Evolutionary conservation across 2,797 vertebrate species (phyloP), one percentile per base, ranked within the genome.

Genomic region (Benthosema pterotum): DNA sequence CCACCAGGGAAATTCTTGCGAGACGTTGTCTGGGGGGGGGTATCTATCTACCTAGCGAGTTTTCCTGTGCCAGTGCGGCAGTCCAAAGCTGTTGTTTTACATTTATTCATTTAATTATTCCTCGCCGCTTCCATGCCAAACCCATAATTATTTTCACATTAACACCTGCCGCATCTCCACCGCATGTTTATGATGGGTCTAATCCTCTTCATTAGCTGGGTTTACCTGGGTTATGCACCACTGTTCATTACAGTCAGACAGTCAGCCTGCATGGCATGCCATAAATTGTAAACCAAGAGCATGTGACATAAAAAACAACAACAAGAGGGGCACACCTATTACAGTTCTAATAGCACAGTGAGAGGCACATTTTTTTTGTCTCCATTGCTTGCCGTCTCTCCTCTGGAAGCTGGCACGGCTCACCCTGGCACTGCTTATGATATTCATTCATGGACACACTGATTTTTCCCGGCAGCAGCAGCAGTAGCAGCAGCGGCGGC

Each of bases 61-160:
- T 72, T 69, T n/a, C n/a, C 61, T 48, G 74, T 89, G 90, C 87
- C 90, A 91, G 70, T 76, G 79, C 81, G 86, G 87, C 82, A 81
- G 82, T 88, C 86, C 71, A 77, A 89, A 87, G 81, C 86, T 91
- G 85, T 88, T 90, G 87, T 91, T 91, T 91, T 92, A 92, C 90
- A 93, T 93, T 91, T 90, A 93, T 92, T 92, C 90, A 91, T 93
- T 90, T 91, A 90, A 92, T 93, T 90, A 91, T 90, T 89, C 80
- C 81, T 81, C 84, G 82, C 76, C 84, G 82, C 76, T 86, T 89
- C 85, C 74, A 83, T 90, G 92, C 91, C 91, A 92, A 91, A 88
- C 56, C 65, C 76, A 71, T 92, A 88, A 92, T 92, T 88, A 91
- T 91, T 87, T 88, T 86, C 72, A 84, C 83, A 88, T 82, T 85